Conservation (phyloP, 2,888 invertebrate species). For the Thysanoteuthis rhombus region DNA sequence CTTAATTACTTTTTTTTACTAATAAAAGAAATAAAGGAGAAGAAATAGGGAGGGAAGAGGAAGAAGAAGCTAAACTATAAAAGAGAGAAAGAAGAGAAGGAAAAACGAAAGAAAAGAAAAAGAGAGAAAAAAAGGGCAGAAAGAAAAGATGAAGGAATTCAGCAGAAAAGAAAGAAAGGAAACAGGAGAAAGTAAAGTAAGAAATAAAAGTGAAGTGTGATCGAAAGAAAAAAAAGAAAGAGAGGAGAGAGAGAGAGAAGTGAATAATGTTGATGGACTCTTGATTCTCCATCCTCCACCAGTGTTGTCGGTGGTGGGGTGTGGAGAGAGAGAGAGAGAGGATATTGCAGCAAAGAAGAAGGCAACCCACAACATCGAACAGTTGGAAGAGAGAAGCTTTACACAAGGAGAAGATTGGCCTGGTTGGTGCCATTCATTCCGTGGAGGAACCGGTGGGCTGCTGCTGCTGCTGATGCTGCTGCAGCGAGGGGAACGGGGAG, state of each 20-base stretch:
- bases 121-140: no score
- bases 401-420: background rate
- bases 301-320: background rate
- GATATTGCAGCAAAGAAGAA: no score
- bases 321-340: background rate
- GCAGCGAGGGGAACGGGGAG: background rate
- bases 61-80: background rate
- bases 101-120: background rate
- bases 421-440: background rate
- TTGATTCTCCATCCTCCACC: background rate
- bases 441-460: background rate
- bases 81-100: background rate
- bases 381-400: background rate
- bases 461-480: background rate
- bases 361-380: background rate
- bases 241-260: background rate
- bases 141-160: no score
- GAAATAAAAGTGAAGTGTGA: background rate
- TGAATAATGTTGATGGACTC: background rate
- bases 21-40: background rate
- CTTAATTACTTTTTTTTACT: no score
- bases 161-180: no score
- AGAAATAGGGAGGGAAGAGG: background rate
- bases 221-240: background rate
- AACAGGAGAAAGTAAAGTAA: background rate